Percentiles rank a stretch among this genome's conserved stretches.
Conservation (phyloP, 1,140 invertebrate species). For the Zaprionus taronus region DNA sequence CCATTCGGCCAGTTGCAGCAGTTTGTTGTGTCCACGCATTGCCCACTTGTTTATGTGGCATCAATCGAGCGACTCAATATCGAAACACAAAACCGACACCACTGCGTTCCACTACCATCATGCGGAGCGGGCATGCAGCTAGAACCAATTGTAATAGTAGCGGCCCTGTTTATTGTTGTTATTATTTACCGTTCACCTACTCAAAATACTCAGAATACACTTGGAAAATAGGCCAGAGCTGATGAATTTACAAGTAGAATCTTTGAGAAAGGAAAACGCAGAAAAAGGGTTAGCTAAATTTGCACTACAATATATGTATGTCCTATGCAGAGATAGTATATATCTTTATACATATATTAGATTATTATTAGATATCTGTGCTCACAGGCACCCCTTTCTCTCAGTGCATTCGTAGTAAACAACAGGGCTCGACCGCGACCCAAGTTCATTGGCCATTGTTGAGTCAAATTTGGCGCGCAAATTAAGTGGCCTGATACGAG, state of each 20-base stretch:
- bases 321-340: no score
- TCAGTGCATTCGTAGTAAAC: slow-evolving; percentile 9
- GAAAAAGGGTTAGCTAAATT: neutral
- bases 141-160: neutral
- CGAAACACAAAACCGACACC: slow-evolving; percentile 1
- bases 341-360: neutral
- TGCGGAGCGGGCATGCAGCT: slow-evolving; percentile 30
- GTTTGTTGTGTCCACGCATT: slow-evolving; percentile 28
- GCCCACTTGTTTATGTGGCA: slow-evolving; percentile 35
- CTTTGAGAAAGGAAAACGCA: neutral
- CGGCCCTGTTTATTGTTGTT: neutral
- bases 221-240: neutral
- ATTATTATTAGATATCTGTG: neutral
- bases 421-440: slow-evolving; percentile 10
- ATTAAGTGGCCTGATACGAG: slow-evolving; percentile 33
- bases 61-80: slow-evolving; percentile 1
- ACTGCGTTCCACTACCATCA: slow-evolving; percentile 30
- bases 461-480: slow-evolving; percentile 72
- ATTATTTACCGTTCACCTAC: slow-evolving; percentile 5
- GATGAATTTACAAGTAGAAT: neutral
- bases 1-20: slow-evolving; percentile 9
- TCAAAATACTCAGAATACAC: slow-evolving; percentile 6
- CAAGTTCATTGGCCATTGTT: slow-evolving; percentile 69
- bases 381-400: neutral
- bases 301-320: no score